Evolutionary conservation across 2,888 invertebrate species (phyloP).

Genomic region (Dascillus cervinus): DNA sequence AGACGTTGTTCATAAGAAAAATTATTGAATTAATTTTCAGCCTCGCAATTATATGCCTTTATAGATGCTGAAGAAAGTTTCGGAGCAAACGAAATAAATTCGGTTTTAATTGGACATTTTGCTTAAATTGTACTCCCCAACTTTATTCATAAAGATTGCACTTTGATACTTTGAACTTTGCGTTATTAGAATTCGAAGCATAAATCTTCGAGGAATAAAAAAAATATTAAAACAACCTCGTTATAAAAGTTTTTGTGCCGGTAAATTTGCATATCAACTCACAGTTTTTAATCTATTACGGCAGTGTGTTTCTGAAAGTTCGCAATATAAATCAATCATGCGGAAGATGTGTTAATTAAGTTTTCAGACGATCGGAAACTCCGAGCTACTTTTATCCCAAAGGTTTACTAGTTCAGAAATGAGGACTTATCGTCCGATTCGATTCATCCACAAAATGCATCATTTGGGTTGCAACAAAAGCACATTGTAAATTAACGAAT

Average conservation of each 20-base stretch:
- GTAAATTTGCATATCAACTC: slow-evolving; percentile 11
- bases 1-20: slow-evolving; percentile 15
- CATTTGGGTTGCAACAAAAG: too few relatives aligned
- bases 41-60: slow-evolving; percentile 18
- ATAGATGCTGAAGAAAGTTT: slow-evolving; percentile 19
- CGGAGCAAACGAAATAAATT: slow-evolving; percentile 15
- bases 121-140: slow-evolving; percentile 14
- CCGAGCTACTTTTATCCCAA: too few relatives aligned
- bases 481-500: too few relatives aligned
- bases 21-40: slow-evolving; percentile 19
- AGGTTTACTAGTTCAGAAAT: too few relatives aligned
- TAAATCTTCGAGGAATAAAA: slow-evolving; percentile 7
- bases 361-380: too few relatives aligned
- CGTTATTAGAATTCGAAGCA: slow-evolving; percentile 4
- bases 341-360: too few relatives aligned
- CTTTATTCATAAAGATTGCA: slow-evolving; percentile 19
- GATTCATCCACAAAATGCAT: too few relatives aligned
- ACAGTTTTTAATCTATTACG: too few relatives aligned
- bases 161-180: slow-evolving; percentile 16
- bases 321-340: too few relatives aligned
- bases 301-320: too few relatives aligned
- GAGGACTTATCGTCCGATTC: too few relatives aligned
- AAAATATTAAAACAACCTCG: slow-evolving; percentile 9
- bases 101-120: slow-evolving; percentile 18
- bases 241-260: slow-evolving; percentile 8